Evolutionary conservation across 2,888 invertebrate genomes (phyloP), one percentile per base, ranked within the genome.

Genomic region (Caenorhabditis sulstoni): DNA sequence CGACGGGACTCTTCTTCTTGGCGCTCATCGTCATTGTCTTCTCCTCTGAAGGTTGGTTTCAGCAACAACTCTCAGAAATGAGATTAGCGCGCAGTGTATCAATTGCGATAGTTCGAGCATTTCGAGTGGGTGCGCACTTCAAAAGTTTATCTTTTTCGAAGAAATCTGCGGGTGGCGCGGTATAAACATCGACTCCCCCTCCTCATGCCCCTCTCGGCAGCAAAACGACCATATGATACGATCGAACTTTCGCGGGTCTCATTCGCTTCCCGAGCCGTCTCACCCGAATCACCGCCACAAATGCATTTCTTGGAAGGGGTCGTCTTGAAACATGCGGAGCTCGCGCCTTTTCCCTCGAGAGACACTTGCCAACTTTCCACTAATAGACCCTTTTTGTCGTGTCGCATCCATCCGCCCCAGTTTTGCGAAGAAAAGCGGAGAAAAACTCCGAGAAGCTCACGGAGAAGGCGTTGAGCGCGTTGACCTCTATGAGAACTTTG

Each of bases 371-470:
- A 75, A 75, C 75, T 75, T 75, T 61, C 68, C 45, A 76, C 76
- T 76, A 76, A 68, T 76, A 76, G 76, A 76, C 68, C 76, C 68
- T 76, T 76, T 76, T 76, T 75, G 75, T 75, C 67, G 50, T 67
- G 66, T 66, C 49, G 65, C 73, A 73, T 65, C 41, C 64, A 64
- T 41, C 14, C 22, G 9, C 11, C 49, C 47, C 45, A 52, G 66
- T 49, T 59, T 59, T 67, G 29, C 16, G 68, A 44, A 18, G 61
- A 45, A 70, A 20, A 52, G 29, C 22, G 47, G 47, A 47, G 47
- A 47, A 47, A 18, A 7, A 7, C 29, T 29, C 29, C 4, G 29
- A 47, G 18, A 18, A 16, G 47, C 16, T 2, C 23, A 14, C 22
- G 22, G 29, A 52, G 55, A 55, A 55, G 37, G 37, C 55, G 37